Base-by-base conservation (phyloP, 37 sponge, comb jelly and placozoan genomes). In the Lycopodina hypogea region DNA sequence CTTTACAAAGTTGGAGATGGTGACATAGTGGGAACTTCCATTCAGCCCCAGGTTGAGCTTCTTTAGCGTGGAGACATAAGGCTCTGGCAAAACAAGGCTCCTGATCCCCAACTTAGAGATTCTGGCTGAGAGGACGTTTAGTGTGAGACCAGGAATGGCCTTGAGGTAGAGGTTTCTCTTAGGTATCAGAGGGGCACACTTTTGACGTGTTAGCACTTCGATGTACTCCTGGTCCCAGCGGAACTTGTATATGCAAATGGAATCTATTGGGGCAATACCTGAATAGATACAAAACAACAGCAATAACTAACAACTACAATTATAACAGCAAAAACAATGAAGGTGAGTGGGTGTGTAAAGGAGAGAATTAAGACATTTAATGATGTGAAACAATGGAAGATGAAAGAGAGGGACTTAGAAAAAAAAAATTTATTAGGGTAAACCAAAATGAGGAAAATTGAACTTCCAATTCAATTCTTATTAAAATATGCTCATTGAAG, bases 111-210 rank as follows among this genome's bases (percentile, higher is more conserved):
- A 63, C 45, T 85, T 85, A 6, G 86, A 79, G 40, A 85, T 78
- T 19, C 86, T 62, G 11, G 79, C 79, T 9, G 86, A 85, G 56
- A 85, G 79, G 45, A 79, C 86, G 35, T 85, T 85, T 35, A 66
- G 59, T 55, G 72, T 85, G 11, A 85, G 79, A 8, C 75, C 74
- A 24, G 86, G 86, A 32, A 85, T 79, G 76, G 76, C 76, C 42
- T 56, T 73, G 30, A 63, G 41, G 68, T 85, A 85, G 74, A 85
- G 51, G 68, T 78, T 85, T 48, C 45, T 78, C 56, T 79, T 40
- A 0, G 86, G 86, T 22, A 85, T 77, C 38, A 79, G 53, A 72
- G 80, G 55, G 35, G 57, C 55, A 19, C 50, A 29, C 17, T 58
- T 38, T 48, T 32, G 30, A 0, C 74, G 53, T n/a, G 75, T 66